Conservation (phyloP, 1,140 invertebrate genomes). For the Cataglyphis hispanica region DNA sequence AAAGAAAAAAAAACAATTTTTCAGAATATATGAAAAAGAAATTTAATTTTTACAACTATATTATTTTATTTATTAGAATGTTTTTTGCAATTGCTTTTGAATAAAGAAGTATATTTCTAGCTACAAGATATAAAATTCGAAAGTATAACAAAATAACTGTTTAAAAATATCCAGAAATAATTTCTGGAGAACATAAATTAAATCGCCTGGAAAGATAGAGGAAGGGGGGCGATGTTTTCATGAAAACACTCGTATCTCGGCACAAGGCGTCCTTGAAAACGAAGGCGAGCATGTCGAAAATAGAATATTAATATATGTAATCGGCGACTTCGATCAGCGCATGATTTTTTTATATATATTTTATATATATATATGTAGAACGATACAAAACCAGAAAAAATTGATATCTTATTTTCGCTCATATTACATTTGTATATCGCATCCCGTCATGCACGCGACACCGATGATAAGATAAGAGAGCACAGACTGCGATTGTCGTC, state of each 20-base stretch:
- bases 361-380: no score
- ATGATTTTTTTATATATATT: no score
- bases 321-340: neutral
- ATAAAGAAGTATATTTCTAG: neutral
- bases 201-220: neutral
- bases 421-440: neutral
- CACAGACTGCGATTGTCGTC: neutral
- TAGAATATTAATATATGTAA: constrained; percentile 2
- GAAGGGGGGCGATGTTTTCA: neutral
- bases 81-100: neutral
- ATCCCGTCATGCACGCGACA: neutral
- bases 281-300: neutral
- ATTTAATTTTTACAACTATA: neutral
- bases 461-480: neutral
- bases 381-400: neutral
- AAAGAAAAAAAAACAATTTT: neutral
- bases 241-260: neutral
- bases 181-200: neutral
- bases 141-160: neutral
- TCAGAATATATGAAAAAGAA: neutral
- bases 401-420: neutral
- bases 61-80: neutral
- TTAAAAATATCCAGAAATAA: neutral
- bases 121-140: neutral
- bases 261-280: neutral